A percentile compares a stretch with the other conserved stretches of the same genome.
phyloP scores from a whole-genome alignment of 2,888 invertebrate species.

The Keiferia lycopersicella region DNA sequence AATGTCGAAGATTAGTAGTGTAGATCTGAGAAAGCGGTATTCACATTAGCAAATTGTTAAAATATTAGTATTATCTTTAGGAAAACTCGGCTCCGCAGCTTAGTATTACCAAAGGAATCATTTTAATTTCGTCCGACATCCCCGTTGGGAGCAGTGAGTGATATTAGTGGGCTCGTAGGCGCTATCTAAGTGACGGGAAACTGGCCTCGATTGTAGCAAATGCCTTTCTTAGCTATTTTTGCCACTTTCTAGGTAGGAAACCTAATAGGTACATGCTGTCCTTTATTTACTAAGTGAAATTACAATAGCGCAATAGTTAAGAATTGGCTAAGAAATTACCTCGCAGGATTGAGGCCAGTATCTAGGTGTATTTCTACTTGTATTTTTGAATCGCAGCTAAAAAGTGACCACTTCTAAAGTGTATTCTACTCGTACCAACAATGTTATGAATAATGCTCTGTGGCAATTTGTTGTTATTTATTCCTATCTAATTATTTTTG shows the following conservation, averaged over 20 bases:
- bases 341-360: not conserved
- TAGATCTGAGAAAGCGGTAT: conserved; percentile 34
- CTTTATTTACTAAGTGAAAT: too few species aligned
- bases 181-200: conserved; percentile 6
- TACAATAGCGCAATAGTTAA: too few species aligned
- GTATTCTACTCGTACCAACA: conserved; percentile 17
- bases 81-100: conserved; percentile 41
- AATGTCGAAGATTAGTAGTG: conserved; percentile 31
- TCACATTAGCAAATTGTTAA: conserved; percentile 29
- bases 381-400: not conserved
- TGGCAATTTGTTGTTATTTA: not conserved
- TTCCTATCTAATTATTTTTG: conserved; percentile 9
- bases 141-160: conserved; percentile 9
- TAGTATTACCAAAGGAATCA: conserved; percentile 51
- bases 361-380: conserved; percentile 9
- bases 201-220: too few species aligned
- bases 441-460: conserved; percentile 3
- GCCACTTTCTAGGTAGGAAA: too few species aligned
- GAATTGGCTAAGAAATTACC: not conserved
- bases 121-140: conserved; percentile 25
- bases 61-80: conserved; percentile 27
- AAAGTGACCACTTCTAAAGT: conserved; percentile 5
- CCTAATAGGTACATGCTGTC: too few species aligned
- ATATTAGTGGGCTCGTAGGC: not conserved
- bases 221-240: too few species aligned